Percentiles rank a stretch among this genome's conserved stretches.
phyloP scores from a whole-genome alignment of 2,113 vertebrate species.

The Nibea coibor region DNA sequence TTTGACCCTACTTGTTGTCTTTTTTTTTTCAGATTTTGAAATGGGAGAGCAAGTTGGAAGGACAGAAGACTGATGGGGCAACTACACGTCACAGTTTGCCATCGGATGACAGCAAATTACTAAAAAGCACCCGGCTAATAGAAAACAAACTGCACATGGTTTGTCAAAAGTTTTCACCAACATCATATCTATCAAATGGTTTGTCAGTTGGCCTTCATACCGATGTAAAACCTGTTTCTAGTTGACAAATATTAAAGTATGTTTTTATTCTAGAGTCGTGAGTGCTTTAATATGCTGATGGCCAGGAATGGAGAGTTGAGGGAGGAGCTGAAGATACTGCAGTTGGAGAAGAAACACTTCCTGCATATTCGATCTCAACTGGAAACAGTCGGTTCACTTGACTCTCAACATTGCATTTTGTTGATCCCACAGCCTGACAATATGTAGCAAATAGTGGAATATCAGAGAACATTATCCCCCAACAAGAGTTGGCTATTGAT shows the following conservation, averaged over 20 bases:
- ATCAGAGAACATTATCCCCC: not conserved
- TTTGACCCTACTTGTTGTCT: not conserved
- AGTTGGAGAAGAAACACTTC: constrained; percentile 38
- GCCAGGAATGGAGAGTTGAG: constrained; percentile 40
- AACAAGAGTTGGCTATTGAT: not conserved
- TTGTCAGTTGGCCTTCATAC: not conserved
- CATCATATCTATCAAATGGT: not conserved
- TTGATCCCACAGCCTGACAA: not conserved
- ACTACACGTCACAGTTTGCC: not conserved
- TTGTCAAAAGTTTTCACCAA: not conserved
- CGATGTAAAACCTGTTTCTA: not conserved
- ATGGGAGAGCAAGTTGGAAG: constrained; percentile 39
- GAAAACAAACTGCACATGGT: constrained; percentile 47
- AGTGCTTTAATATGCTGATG: constrained; percentile 37
- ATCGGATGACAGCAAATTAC: constrained; percentile 11
- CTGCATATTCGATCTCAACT: constrained; percentile 4
- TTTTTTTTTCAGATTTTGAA: constrained; percentile 46
- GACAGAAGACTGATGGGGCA: not conserved
- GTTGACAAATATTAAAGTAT: too few species aligned
- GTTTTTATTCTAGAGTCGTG: constrained; percentile 11
- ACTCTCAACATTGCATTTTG: not conserved
- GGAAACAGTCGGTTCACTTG: constrained; percentile 5
- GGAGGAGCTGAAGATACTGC: constrained; percentile 41
- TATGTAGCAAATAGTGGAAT: not conserved
- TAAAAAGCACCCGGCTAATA: not conserved